Evolutionary conservation across 2,797 vertebrate species (phyloP), one percentile per base, ranked within the genome.

Genomic region (Siniperca undulata): DNA sequence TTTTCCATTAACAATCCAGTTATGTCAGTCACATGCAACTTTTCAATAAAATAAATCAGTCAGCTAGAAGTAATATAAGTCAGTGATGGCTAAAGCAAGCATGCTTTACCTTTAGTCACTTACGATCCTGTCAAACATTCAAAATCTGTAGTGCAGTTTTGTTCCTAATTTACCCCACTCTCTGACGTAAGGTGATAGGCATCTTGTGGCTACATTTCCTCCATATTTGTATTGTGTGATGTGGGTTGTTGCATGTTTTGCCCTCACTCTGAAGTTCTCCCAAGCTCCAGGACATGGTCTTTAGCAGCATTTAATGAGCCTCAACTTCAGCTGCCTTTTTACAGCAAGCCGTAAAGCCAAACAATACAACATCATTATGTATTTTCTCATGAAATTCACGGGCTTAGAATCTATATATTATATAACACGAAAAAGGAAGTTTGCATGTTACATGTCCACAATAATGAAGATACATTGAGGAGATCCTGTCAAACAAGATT

Each of bases 261-360:
- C 42, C 71, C 70, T 80, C 68, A 38, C n/a, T 78, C 65, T 83
- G 58, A 84, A 83, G 59, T 71, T 74, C 86, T 86, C 85, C 74
- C 73, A 77, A 85, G 78, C 83, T 86, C 71, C 75, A 74, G 82
- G 81, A 86, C 73, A 80, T 36, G 66, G 74, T 87, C 77, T 83
- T 89, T 16, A 88, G 77, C 59, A 53, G 75, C 44, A 40, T 46
- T 81, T 90, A 90, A 91, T 82, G 76, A 86, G 85, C 66, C 75
- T 83, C 61, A 17, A 80, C 77, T 80, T 89, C 76, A 86, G 58
- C 88, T 81, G 83, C 78, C 44, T 81, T 74, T 89, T 88, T 72
- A 87, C 62, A 83, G 68, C 70, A 3, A 70, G 46, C 74, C 0
- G 6, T 88, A 85, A 89, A 90, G 75, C 65, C 69, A 86, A 82